A percentile compares a stretch with the other conserved stretches of the same genome.
Conservation (phyloP, 2,113 vertebrate species). For the Fukomys damarensis region DNA sequence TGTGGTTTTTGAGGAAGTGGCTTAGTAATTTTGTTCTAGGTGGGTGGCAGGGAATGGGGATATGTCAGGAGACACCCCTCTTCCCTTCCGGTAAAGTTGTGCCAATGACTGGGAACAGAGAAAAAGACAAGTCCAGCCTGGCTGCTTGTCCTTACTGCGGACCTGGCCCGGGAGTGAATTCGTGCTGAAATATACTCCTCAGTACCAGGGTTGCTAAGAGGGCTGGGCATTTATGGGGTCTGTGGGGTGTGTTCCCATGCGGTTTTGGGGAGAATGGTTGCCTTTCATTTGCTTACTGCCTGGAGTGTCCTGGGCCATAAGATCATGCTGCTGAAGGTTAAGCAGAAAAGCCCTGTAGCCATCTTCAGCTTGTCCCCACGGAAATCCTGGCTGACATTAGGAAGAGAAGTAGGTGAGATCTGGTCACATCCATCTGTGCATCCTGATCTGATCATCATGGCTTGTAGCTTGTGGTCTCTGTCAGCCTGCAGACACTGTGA, state of each 20-base stretch:
- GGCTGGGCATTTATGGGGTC: neutral
- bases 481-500: neutral
- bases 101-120: constrained; percentile 9
- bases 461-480: neutral
- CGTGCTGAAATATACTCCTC: neutral
- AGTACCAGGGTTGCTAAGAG: neutral
- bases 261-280: neutral
- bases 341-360: neutral
- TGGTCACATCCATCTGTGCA: neutral
- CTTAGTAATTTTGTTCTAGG: constrained; percentile 54
- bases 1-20: constrained; percentile 64
- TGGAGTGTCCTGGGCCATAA: neutral
- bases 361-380: neutral
- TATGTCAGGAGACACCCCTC: neutral
- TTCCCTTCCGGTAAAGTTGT: constrained; percentile 1
- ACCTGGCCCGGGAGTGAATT: neutral
- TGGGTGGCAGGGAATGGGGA: neutral
- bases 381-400: neutral
- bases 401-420: neutral
- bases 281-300: neutral
- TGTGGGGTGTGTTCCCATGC: neutral
- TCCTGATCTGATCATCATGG: neutral
- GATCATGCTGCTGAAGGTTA: neutral
- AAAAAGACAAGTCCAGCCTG: neutral
- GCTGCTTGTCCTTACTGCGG: neutral